Evolutionary conservation across 2,113 vertebrate species (phyloP), one percentile per base, ranked within the genome.

Genomic region (Noctilio leporinus): DNA sequence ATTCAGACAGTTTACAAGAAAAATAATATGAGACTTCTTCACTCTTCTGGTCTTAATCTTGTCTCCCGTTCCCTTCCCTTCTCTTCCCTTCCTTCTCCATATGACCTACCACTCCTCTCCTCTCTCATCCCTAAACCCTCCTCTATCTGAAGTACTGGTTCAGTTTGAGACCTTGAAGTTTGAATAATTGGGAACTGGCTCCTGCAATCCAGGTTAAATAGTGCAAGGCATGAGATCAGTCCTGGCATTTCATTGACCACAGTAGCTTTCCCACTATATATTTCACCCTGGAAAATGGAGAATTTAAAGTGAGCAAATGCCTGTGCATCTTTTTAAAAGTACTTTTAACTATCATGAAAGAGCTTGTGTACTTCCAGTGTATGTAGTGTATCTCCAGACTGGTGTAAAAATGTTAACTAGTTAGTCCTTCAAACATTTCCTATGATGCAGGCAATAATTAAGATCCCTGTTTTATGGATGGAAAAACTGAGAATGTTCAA

Each of bases 401-500:
- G 12, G 24, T 35, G 33, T 92, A 28, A 89, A 95, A 82, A 53
- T 19, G 26, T 87, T 65, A 90, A 35, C 83, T 93, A 53, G 49
- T 84, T 85, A 15, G 64, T 93, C 65, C 45, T 86, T 84, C 30
- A 53, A 91, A 92, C 55, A n/a, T 93, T 86, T 95, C 65, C 91
- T 94, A n/a, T 51, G 75, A 93, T 83, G 51, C 59, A 76, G 86
- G 59, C 49, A 86, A 22, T 95, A 49, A 82, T 94, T 86, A 86
- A 78, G 40, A 72, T 53, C 49, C 38, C 83, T 78, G 72, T 85
- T 93, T 96, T 84, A 86, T 80, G 33, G 72, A 33, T 76, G 94
- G 94, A 95, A 96, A 97, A 94, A 64, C 72, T 47, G 82, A 96
- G 33, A 47, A 88, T 51, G 59, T 55, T 92, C 67, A 16, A 59